A percentile compares a stretch with the other conserved stretches of the same genome.
Conservation (phyloP, 2,797 vertebrate genomes). For the Aviceda cuculoides region DNA sequence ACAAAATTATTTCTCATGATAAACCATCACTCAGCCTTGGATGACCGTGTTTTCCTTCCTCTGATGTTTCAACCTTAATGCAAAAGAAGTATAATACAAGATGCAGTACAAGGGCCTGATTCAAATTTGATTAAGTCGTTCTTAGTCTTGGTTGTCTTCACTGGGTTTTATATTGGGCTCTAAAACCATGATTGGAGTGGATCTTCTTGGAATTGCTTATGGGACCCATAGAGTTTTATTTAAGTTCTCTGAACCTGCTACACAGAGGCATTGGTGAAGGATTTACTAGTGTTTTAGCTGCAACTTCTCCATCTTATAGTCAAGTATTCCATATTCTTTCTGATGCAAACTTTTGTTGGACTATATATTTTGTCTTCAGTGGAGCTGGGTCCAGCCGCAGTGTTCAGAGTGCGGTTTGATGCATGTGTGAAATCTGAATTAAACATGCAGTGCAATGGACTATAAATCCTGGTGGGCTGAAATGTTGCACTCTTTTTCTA, state of each 20-base stretch:
- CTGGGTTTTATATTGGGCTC: neutral
- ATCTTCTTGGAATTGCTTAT: neutral
- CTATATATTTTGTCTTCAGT: fast-evolving
- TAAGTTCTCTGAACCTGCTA: neutral
- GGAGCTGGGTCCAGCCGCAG: neutral
- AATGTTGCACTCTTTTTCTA: neutral
- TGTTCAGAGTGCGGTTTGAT: neutral
- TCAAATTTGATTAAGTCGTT: neutral
- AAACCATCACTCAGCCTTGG: neutral
- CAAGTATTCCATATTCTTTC: neutral
- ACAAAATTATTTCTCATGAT: neutral
- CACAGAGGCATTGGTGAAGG: neutral
- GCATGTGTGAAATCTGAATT: neutral
- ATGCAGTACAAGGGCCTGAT: neutral
- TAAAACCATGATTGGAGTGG: neutral
- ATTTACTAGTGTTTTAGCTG: neutral
- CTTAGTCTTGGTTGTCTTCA: neutral
- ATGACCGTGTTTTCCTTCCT: neutral
- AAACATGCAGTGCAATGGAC: neutral
- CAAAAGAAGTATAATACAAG: neutral
- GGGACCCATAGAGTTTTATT: neutral
- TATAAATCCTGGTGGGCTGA: neutral
- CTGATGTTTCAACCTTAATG: neutral
- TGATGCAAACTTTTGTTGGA: neutral
- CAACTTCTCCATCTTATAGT: neutral